Base-by-base conservation (phyloP, 2,888 invertebrate genomes). In the Synanthedon tipuliformis region DNA sequence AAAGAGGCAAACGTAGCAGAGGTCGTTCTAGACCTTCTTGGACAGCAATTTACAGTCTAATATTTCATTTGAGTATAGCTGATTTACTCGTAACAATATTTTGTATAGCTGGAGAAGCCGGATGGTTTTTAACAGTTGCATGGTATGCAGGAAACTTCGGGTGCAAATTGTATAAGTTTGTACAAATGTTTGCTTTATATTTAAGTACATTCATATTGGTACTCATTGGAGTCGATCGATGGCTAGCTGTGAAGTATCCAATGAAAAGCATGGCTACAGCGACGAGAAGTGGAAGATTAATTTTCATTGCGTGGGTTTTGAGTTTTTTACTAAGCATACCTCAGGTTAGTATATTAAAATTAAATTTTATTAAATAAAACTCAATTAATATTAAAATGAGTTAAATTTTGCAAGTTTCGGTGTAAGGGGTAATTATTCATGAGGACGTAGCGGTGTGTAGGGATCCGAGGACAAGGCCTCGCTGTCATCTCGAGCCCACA, bases 151-250 rank as follows among this genome's bases (percentile, higher is more conserved):
- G 94, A 2, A 93, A 94, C 66, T 73, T 90, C 10, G 89, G 90
- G 49, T 95, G 95, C 77, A 95, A 95, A 80, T 61, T 94, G 53
- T 92, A 95, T 66, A 95, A 95, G 75, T 93, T 92, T 61, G 82
- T 92, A 51, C 94, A 95, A 79, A 92, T 94, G 90, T 94, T 94
- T 68, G 92, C 94, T 52, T 82, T 95, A 52, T 94, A 95, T 71
- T 79, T 95, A 58, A 95, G 95, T 56, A 95, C 95, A 0, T 95
- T 94, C 74, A 90, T 95, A 48, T 84, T 95, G 23, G 95, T 95
- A 40, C 87, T 95, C 50, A 95, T 95, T 64, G 94, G 94, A 11
- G 89, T 95, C 50, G 95, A 95, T 69, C 88, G 95, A 53, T 94
- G 94, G 88, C 89, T 93, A 51, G 93, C 93, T 1, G 94, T 95